A percentile compares a stretch with the other conserved stretches of the same genome.
Evolutionary conservation across 2,888 invertebrate genomes (phyloP).

Genomic region (Schizaphis graminum): DNA sequence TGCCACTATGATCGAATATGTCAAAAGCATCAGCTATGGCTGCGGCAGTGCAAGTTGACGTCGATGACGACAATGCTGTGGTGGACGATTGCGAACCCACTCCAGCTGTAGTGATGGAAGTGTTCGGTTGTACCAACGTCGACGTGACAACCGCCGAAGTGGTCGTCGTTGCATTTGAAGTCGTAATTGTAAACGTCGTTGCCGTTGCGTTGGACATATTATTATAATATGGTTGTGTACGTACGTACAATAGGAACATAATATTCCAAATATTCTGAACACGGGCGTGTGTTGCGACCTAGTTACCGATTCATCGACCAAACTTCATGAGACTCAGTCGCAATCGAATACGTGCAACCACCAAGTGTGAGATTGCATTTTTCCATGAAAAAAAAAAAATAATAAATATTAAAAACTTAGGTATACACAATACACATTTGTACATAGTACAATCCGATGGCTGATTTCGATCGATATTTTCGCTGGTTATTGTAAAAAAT

Average conservation of each 20-base stretch:
- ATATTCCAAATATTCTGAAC: not conserved
- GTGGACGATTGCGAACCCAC: slow-evolving; percentile 70
- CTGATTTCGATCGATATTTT: not conserved
- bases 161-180: not conserved
- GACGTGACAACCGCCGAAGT: not conserved
- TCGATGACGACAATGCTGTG: slow-evolving; percentile 68
- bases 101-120: not conserved
- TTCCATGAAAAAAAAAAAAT: not conserved
- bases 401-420: not conserved
- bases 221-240: not conserved
- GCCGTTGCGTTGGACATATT: not conserved
- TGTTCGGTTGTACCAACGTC: not conserved
- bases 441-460: not conserved
- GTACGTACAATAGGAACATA: not conserved
- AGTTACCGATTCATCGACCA: not conserved
- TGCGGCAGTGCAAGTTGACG: slow-evolving; percentile 67
- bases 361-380: not conserved
- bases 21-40: slow-evolving; percentile 87
- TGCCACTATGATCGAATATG: slow-evolving; percentile 90
- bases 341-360: not conserved
- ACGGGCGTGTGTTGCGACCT: not conserved
- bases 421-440: not conserved
- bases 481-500: not conserved
- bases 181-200: not conserved
- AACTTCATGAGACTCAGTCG: not conserved